Percentiles rank a stretch among this genome's conserved stretches.
Evolutionary conservation across 2,113 vertebrate genomes (phyloP).

Genomic region (Nothobranchius kuhntae): DNA sequence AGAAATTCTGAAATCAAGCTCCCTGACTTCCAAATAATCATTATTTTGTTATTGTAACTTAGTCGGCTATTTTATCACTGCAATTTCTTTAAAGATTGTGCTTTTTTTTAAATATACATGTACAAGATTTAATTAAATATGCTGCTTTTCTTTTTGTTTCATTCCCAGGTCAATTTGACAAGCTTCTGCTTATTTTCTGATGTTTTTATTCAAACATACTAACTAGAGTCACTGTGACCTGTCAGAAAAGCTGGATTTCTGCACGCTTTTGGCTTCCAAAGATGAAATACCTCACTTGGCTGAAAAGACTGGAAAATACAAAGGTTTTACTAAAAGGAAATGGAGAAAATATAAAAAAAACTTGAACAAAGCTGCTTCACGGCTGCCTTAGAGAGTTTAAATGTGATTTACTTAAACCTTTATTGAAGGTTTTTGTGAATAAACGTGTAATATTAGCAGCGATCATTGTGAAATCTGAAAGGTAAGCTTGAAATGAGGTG

Average conservation of each 20-base stretch:
- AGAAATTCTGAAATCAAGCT: not conserved
- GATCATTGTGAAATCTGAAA: too few relatives aligned
- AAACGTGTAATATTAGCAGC: too few relatives aligned
- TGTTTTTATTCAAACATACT: constrained; percentile 17
- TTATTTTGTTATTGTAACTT: not conserved
- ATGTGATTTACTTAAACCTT: not conserved
- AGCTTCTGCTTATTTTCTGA: constrained; percentile 19
- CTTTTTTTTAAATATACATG: not conserved
- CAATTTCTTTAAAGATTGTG: not conserved
- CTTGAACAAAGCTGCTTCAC: constrained; percentile 25
- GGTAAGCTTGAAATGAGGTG: too few relatives aligned
- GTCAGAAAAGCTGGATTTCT: constrained; percentile 13
- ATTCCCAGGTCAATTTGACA: not conserved
- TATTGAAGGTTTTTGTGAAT: not conserved
- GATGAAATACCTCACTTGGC: constrained; percentile 21
- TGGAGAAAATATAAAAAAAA: constrained; percentile 14
- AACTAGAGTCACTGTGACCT: constrained; percentile 15
- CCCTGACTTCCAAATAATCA: not conserved
- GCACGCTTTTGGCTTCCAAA: constrained; percentile 28
- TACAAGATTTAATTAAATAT: not conserved
- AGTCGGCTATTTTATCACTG: not conserved
- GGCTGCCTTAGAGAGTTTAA: constrained; percentile 31
- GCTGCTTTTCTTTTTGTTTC: constrained; percentile 1
- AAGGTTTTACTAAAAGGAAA: constrained; percentile 18
- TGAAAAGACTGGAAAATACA: constrained; percentile 21